A percentile compares a stretch with the other conserved stretches of the same genome.
phyloP scores from a whole-genome alignment of 2,888 invertebrate genomes.

The Sialis fuliginosa region DNA sequence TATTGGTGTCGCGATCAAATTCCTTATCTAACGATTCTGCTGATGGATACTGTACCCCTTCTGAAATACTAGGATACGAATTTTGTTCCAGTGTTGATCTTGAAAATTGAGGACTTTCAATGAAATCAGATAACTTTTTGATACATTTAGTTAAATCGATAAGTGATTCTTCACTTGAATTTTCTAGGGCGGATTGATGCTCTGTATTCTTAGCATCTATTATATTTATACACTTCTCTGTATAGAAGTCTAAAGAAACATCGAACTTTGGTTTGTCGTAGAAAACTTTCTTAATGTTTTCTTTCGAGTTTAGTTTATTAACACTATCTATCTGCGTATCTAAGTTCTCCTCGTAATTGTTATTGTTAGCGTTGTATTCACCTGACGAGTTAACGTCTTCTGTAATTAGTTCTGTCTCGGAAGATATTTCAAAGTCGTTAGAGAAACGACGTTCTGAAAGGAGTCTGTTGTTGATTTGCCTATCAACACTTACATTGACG shows the following conservation, averaged over 20 bases:
- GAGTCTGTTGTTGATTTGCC: conserved; percentile 7
- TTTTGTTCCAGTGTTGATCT: no score
- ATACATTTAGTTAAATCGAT: no score
- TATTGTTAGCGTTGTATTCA: conserved; percentile 23
- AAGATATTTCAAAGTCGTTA: conserved; percentile 43
- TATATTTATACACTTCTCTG: conserved; percentile 12
- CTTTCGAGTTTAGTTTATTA: conserved; percentile 30
- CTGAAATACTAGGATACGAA: no score
- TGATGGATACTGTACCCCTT: no score
- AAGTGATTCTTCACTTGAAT: no score
- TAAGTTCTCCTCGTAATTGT: conserved; percentile 15
- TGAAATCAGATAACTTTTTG: no score
- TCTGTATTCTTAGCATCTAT: background rate
- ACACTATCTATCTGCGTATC: conserved; percentile 26
- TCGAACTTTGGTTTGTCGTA: conserved; percentile 37
- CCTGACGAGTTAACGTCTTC: conserved; percentile 26
- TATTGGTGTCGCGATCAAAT: no score
- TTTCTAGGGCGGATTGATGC: background rate
- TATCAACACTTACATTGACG: conserved; percentile 25
- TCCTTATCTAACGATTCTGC: no score
- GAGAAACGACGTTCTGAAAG: conserved; percentile 57
- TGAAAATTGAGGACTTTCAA: no score
- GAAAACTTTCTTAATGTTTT: conserved; percentile 32
- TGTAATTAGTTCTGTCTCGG: conserved; percentile 27
- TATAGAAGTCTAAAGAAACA: conserved; percentile 23